Percentiles rank a stretch among this genome's conserved stretches.
Evolutionary conservation across 1,140 invertebrate genomes (phyloP).

Genomic region (Hydropsyche tenuis): DNA sequence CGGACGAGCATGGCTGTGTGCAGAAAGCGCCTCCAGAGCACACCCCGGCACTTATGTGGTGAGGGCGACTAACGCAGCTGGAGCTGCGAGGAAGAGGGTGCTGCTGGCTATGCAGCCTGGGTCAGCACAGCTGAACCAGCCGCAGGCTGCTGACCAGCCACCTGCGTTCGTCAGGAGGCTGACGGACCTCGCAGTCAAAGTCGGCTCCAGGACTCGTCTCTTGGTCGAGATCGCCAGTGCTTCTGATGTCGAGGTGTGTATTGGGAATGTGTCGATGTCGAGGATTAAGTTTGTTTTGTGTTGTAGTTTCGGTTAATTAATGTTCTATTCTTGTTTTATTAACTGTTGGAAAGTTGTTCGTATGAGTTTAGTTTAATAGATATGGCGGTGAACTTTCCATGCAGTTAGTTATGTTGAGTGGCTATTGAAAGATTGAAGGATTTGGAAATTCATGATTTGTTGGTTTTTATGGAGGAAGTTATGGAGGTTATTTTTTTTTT

Average conservation of each 20-base stretch:
- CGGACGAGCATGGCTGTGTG: conserved; percentile 55
- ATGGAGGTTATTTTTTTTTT: too few species aligned
- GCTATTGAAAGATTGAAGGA: too few species aligned
- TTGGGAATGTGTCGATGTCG: not conserved
- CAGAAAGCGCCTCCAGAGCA: conserved; percentile 54
- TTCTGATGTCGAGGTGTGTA: conserved; percentile 75
- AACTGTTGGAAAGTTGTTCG: too few species aligned
- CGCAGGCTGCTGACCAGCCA: conserved; percentile 66
- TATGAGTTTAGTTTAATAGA: too few species aligned
- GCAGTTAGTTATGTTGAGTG: too few species aligned
- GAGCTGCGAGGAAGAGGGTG: conserved; percentile 55
- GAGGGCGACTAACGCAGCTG: conserved; percentile 55
- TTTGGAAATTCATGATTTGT: too few species aligned
- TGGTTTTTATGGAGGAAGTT: too few species aligned
- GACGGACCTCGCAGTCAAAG: conserved; percentile 82
- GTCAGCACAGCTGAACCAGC: conserved; percentile 67
- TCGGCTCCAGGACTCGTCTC: conserved; percentile 82
- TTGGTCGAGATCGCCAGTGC: conserved; percentile 82
- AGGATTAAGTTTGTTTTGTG: too few species aligned
- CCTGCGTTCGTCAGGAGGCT: conserved; percentile 78
- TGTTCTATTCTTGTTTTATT: too few species aligned
- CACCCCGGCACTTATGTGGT: conserved; percentile 57
- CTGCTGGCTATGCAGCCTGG: conserved; percentile 55
- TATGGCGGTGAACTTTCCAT: too few species aligned
- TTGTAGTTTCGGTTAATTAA: too few species aligned